phyloP scores from a whole-genome alignment of 2,797 vertebrate genomes.

The Agapornis canus region DNA sequence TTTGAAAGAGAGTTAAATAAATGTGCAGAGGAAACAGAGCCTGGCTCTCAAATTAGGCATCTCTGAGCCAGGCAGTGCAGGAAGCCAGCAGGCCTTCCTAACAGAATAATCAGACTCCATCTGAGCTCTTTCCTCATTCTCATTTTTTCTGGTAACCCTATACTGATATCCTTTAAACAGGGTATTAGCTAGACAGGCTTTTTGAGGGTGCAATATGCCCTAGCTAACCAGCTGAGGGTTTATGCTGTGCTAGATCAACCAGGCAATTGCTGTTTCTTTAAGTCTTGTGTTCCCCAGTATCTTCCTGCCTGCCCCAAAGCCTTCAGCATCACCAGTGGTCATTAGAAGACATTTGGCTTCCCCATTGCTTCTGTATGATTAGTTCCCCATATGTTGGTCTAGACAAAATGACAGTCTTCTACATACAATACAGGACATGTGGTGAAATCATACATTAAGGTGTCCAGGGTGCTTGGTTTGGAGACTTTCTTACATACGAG shows the following conservation, averaged over 20 bases:
- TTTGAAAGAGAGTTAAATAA: background rate
- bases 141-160: background rate
- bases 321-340: background rate
- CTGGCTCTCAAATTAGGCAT: background rate
- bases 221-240: too few relatives aligned
- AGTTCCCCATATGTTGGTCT: accelerated
- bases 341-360: background rate
- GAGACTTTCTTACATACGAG: background rate
- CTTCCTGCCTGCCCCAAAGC: background rate
- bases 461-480: background rate
- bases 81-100: background rate
- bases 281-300: accelerated
- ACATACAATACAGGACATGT: background rate
- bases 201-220: background rate
- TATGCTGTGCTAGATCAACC: background rate
- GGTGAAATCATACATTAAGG: background rate
- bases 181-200: background rate
- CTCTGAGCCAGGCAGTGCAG: accelerated
- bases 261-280: background rate
- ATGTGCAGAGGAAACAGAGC: background rate
- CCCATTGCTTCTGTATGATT: background rate
- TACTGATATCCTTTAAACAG: background rate
- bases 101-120: too few relatives aligned
- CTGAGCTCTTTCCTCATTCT: background rate
- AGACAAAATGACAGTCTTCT: background rate